Percentiles rank a stretch among this genome's conserved stretches.
These are phyloP conservation scores for Entelurus aequoreus DNA, from an alignment of 2,113 vertebrate species.

Conservation along the genomic window DNA sequence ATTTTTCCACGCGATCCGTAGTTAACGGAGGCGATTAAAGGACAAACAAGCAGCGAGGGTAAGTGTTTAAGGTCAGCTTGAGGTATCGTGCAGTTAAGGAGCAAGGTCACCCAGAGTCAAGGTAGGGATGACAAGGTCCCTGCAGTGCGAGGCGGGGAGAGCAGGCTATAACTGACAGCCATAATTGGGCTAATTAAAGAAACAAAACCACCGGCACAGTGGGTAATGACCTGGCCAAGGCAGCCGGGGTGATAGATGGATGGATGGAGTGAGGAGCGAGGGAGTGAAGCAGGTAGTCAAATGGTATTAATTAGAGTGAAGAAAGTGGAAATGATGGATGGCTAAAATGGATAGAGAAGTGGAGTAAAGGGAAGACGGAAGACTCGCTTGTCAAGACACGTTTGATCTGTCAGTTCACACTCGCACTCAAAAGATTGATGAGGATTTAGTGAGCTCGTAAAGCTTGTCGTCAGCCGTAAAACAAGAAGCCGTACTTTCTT, in stretches of 20 bases:
- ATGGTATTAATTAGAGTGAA: constrained; percentile 45
- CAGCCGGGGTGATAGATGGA: constrained; percentile 53
- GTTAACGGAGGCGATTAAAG: too few relatives aligned
- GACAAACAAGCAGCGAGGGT: background rate
- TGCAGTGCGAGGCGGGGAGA: constrained; percentile 25
- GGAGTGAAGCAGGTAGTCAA: constrained; percentile 33
- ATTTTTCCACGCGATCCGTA: too few relatives aligned
- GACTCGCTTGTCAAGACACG: background rate
- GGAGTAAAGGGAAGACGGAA: background rate
- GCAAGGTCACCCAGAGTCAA: constrained; percentile 61
- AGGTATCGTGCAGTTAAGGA: constrained; percentile 2
- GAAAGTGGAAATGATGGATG: constrained; percentile 44
- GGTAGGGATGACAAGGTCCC: constrained; percentile 57
- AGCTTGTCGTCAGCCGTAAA: background rate
- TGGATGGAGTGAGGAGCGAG: constrained; percentile 22
- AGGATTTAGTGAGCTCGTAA: background rate
- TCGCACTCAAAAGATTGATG: background rate
- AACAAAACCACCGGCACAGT: constrained; percentile 62
- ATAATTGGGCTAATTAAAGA: constrained; percentile 70
- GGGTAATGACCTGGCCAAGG: constrained; percentile 66
- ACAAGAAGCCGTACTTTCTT: background rate
- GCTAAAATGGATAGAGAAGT: constrained; percentile 16
- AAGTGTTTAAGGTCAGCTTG: constrained; percentile 1
- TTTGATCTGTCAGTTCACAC: constrained; percentile 17
- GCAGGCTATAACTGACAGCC: constrained; percentile 65